Base-by-base conservation (phyloP, 2,888 invertebrate species). In the Campoplex nolae region DNA sequence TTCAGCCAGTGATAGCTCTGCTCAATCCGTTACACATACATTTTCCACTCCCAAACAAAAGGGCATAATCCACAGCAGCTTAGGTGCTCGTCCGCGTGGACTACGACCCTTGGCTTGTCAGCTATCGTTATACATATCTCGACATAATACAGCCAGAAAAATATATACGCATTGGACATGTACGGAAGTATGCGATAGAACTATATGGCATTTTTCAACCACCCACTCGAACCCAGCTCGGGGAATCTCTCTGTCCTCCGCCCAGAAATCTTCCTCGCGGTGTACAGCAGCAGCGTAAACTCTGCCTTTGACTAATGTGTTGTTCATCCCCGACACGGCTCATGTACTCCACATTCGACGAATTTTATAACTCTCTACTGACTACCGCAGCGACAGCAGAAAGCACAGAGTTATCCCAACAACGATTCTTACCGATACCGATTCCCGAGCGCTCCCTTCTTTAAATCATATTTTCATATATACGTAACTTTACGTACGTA, bases 291-390 rank as follows among this genome's bases (percentile, higher is more conserved):
- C 88, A 76, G 75, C 90, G 91, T 90, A 92, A 91, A 92, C 92
- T 86, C 81, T 90, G 87, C 92, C 91, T 92, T 93, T 93, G 93
- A 93, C 92, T 93, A 93, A 93, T 93, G 93, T 93, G 93, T 93
- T 93, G 93, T 93, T 93, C 93, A 91, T 91, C 91, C 87, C 87
- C 90, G 91, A 91, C 91, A 92, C 91, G 92, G 90, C 91, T 93
- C 92, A 92, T 93, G 92, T 92, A 93, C 91, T 91, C 90, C 89
- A 89, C 89, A 89, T 90, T 90, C 90, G 88, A 88, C 89, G 90
- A 90, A 91, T 91, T 80, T 90, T 91, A 91, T 91, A 92, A 91
- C 90, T 86, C 86, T 58, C 28, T 58, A 35, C 71, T 35, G 32
- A 23, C 51, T 48, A 78, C 70, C 67, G 65, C 83, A 84, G 23